phyloP scores from a whole-genome alignment of 2,797 vertebrate genomes.

The Anguilla obscura region DNA sequence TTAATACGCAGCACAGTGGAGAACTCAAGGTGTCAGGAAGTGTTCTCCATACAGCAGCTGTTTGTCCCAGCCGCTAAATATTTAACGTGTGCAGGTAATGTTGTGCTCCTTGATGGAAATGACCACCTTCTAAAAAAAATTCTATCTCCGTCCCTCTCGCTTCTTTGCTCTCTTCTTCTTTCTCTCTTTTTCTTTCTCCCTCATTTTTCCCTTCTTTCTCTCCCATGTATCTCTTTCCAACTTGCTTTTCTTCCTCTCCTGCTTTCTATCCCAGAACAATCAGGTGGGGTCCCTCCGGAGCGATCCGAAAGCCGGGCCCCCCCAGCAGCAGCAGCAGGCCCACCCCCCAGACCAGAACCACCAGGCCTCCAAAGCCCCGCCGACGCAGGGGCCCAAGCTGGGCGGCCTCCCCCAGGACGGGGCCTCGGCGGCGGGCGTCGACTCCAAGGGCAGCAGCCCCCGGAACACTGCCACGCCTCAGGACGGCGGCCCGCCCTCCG shows the following conservation, averaged over 20 bases:
- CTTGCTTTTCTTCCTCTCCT: constrained; percentile 1
- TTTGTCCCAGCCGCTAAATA: not conserved
- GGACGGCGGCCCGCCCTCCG: constrained; percentile 80
- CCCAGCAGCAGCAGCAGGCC: constrained; percentile 72
- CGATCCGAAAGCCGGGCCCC: constrained; percentile 76
- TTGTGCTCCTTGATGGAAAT: not conserved
- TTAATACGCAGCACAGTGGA: constrained; percentile 22
- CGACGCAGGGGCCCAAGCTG: constrained; percentile 82
- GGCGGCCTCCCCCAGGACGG: constrained; percentile 80
- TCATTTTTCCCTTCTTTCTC: not conserved
- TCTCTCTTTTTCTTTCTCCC: not conserved
- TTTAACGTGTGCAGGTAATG: not conserved
- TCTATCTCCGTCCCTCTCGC: not conserved
- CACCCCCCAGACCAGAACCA: constrained; percentile 85
- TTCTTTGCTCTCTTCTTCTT: not conserved
- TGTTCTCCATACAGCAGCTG: not conserved
- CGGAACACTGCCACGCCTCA: constrained; percentile 72
- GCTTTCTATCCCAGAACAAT: constrained; percentile 81
- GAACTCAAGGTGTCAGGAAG: constrained; percentile 27
- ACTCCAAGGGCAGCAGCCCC: constrained; percentile 90
- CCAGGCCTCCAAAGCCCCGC: constrained; percentile 72
- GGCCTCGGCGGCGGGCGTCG: constrained; percentile 76
- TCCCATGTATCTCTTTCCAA: not conserved
- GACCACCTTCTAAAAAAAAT: not conserved
- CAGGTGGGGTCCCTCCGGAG: constrained; percentile 82